Evolutionary conservation across 2,888 invertebrate genomes (phyloP), one percentile per base, ranked within the genome.

Genomic region (Arge pagana): DNA sequence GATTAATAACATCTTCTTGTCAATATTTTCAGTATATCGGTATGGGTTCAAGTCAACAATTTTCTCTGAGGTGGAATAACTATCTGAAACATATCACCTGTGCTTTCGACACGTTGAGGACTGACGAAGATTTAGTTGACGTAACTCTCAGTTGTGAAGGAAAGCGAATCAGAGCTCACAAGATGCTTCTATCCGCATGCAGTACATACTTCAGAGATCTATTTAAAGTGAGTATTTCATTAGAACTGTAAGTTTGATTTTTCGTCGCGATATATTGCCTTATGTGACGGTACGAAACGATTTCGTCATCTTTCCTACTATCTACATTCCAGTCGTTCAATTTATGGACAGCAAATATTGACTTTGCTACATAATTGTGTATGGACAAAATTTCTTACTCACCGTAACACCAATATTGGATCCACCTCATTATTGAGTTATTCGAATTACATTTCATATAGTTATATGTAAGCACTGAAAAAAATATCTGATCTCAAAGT

Each of bases 91-190:
- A 88, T 84, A 86, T 93, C 68, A 89, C 88, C 58, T 87, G 86
- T 75, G 89, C 90, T 36, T 87, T 93, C 70, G 89, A 89, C 75
- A 83, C 85, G 59, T 80, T 92, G 59, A 69, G 81, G 50, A 74
- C 74, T 23, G 80, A 80, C 57, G 80, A 81, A 60, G 79, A 80
- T 62, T 83, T 92, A 58, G 90, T 90, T 48, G 93, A 93, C 80
- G 92, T 92, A 48, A 93, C 91, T 54, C 79, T 93, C 58, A 89
- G 89, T 74, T 91, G 90, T 71, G 92, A 92, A 74, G 92, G 92
- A 57, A 85, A 87, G 54, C 86, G 87, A 78, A 87, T 93, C 60
- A 86, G 86, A 67, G 92, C 92, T 30, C 93, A 93, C 71, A 90
- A 89, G 81, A 87, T 92, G 81, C 82, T 93, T 45, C 79, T 93